phyloP scores from a whole-genome alignment of 2,797 vertebrate genomes.

The Danio aesculapii region DNA sequence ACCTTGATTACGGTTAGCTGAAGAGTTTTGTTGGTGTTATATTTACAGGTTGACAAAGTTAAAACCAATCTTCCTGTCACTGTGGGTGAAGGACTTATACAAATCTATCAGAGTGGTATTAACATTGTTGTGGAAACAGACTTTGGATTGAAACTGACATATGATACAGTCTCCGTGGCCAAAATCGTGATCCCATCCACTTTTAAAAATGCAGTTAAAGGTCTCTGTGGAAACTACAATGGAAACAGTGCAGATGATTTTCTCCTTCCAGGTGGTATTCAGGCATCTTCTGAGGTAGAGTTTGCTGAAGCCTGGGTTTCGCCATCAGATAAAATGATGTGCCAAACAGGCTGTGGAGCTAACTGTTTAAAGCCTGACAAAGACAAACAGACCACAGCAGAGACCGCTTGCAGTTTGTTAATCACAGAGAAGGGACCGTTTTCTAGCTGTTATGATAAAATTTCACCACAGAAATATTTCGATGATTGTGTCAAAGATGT shows the following conservation, averaged over 20 bases:
- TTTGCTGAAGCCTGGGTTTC: slow-evolving; percentile 73
- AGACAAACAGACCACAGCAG: fast-evolving
- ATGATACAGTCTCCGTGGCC: slow-evolving; percentile 68
- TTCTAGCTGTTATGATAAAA: slow-evolving; percentile 53
- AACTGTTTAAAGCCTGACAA: slow-evolving; percentile 50
- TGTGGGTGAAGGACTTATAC: slow-evolving; percentile 59
- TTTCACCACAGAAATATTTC: slow-evolving; percentile 66
- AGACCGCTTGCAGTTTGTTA: slow-evolving; percentile 69
- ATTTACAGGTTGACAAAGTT: slow-evolving; percentile 69
- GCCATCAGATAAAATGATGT: background rate
- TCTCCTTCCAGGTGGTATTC: slow-evolving; percentile 52
- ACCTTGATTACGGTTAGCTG: background rate
- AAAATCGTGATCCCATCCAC: slow-evolving; percentile 66
- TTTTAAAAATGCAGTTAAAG: slow-evolving; percentile 66
- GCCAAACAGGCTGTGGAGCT: slow-evolving; percentile 60
- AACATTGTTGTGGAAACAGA: slow-evolving; percentile 70
- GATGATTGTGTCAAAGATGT: slow-evolving; percentile 69
- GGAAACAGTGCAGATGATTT: slow-evolving; percentile 71
- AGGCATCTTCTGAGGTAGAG: slow-evolving; percentile 25
- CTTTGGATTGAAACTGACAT: slow-evolving; percentile 72
- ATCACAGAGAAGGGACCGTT: slow-evolving; percentile 67
- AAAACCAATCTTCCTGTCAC: slow-evolving; percentile 67
- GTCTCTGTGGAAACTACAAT: slow-evolving; percentile 78
- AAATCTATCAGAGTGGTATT: slow-evolving; percentile 69
- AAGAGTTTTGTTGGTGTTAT: background rate